These are phyloP conservation scores for Cephus nigrinus DNA, from an alignment of 2,888 invertebrate genomes.

Conservation along the genomic window DNA sequence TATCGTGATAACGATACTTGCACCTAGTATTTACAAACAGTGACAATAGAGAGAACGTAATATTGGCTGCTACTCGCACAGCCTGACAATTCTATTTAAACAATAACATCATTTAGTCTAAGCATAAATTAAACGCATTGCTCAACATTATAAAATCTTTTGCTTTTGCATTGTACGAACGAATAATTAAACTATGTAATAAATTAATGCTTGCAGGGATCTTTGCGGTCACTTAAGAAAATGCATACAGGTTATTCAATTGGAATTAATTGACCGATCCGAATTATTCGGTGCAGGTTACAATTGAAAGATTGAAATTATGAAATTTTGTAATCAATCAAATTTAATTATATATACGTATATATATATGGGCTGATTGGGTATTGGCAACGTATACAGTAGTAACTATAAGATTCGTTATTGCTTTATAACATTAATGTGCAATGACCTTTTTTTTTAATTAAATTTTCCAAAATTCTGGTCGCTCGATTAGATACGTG, in stretches of 20 bases:
- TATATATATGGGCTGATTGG: not conserved
- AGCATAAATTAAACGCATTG: not conserved
- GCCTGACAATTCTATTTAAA: not conserved
- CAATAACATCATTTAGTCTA: not conserved
- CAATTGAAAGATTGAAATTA: not conserved
- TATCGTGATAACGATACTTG: not conserved
- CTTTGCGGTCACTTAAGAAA: not conserved
- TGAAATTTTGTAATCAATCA: not conserved
- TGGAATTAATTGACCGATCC: not conserved
- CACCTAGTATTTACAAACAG: not conserved
- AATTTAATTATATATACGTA: not conserved
- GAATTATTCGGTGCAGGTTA: not conserved
- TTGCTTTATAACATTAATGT: not conserved
- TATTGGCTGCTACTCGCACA: not conserved
- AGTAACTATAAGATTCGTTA: not conserved
- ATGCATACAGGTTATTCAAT: not conserved
- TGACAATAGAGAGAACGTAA: not conserved
- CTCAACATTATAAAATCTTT: not conserved
- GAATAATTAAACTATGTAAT: not conserved
- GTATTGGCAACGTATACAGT: not conserved
- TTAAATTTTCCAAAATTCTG: not conserved
- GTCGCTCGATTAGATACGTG: not conserved
- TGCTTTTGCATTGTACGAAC: not conserved
- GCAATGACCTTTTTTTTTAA: not conserved
- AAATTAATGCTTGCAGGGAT: not conserved